Base-by-base conservation (phyloP, 2,797 vertebrate species). In the Danio jaintianensis region DNA sequence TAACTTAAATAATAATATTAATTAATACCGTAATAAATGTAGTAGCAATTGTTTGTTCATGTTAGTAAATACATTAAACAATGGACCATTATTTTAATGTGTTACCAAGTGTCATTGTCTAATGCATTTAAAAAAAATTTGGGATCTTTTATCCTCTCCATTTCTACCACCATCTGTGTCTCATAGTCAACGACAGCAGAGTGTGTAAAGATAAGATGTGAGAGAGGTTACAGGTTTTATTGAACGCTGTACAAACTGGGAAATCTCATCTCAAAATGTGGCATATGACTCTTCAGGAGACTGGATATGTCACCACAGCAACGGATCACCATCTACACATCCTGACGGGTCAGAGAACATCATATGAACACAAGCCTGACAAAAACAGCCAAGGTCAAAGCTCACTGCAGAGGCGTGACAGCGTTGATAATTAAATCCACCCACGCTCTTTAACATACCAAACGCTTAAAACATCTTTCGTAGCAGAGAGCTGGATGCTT, bases 361-460 rank as follows among this genome's bases (percentile, higher is more conserved):
- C 29, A 42, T 10, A 42, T 58, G 29, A 66, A 64, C 78, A 72
- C 38, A 43, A 18, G 22, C 71, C 64, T 75, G 42, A 40, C 58
- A 75, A 64, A 75, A 58, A 78, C 67, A 66, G 15, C 68, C 81
- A 82, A 78, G 81, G 81, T 82, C 81, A 82, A 71, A 72, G 70
- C 81, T 78, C 70, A 64, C 40, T 66, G 68, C 59, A 71, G 59
- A 81, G 72, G 67, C 76, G 63, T 68, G 63, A 78, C 75, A 68
- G 63, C 42, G 9, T 3, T 52, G 55, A 70, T 50, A 52, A 79
- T 79, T 70, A 79, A 70, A 71, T 70, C 77, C 77, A 71, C 67
- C 77, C 77, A 79, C 67, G 7, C n/a, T 22, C 36, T 53, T 78
- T 48, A 68, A 78, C 58, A 78, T 15, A 48, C 43, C 56, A 52